Evolutionary conservation across 2,113 vertebrate genomes (phyloP).

Genomic region (Coptodon bakossiorum): DNA sequence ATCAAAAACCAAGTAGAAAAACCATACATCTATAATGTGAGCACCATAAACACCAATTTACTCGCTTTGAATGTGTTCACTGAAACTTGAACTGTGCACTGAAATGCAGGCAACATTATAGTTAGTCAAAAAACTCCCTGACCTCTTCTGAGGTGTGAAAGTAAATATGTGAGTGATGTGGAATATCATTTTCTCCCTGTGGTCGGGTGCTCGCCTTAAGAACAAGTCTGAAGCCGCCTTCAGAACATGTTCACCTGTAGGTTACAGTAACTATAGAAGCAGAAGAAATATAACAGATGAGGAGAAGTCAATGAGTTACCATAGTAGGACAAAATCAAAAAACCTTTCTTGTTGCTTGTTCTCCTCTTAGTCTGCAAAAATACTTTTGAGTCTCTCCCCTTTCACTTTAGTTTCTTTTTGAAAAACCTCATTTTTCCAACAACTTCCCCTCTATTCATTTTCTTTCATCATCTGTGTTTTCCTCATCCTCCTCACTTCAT

Average conservation of each 20-base stretch:
- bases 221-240: slow-evolving; percentile 36
- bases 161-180: background rate
- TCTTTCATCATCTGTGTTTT: background rate
- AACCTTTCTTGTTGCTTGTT: background rate
- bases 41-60: background rate
- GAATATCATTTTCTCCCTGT: slow-evolving; percentile 18
- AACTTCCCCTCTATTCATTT: background rate
- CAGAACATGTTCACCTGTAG: slow-evolving; percentile 11
- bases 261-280: background rate
- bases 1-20: background rate
- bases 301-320: background rate
- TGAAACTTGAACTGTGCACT: background rate
- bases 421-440: background rate
- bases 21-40: background rate
- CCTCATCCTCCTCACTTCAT: background rate
- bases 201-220: background rate
- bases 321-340: background rate
- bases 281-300: background rate
- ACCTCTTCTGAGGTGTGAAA: background rate
- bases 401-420: background rate
- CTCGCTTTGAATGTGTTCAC: background rate
- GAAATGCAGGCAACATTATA: background rate
- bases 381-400: background rate
- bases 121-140: background rate
- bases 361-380: background rate